Evolutionary conservation across 1,140 invertebrate species (phyloP).

Genomic region (Zaprionus tsacasi): DNA sequence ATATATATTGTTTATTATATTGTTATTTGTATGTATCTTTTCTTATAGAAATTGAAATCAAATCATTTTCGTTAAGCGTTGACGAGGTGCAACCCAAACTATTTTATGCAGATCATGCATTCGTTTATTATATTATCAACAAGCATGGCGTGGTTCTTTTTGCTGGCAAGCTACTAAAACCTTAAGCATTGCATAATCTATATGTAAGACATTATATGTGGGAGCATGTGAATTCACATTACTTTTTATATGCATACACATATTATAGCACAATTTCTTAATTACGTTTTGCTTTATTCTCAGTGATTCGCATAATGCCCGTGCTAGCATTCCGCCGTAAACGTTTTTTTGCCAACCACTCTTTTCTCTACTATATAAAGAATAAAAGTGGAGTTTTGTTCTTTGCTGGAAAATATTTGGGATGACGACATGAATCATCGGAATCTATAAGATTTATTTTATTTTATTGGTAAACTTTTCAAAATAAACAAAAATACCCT

Average conservation of each 20-base stretch:
- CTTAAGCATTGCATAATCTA: slow-evolving; percentile 11
- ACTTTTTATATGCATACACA: slow-evolving; percentile 1
- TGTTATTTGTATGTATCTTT: slow-evolving; percentile 37
- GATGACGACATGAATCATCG: background rate
- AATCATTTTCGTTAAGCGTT: too few relatives aligned
- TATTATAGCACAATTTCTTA: slow-evolving; percentile 13
- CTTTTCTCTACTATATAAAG: slow-evolving; percentile 59
- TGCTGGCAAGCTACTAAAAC: slow-evolving; percentile 40
- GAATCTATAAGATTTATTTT: background rate
- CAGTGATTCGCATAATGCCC: slow-evolving; percentile 67
- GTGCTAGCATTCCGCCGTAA: slow-evolving; percentile 49
- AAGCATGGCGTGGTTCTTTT: slow-evolving; percentile 35
- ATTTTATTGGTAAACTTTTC: background rate
- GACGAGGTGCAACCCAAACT: too few relatives aligned
- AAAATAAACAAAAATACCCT: slow-evolving; percentile 3
- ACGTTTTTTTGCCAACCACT: slow-evolving; percentile 57
- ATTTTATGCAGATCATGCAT: slow-evolving; percentile 60
- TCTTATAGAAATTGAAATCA: background rate
- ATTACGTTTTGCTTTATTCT: slow-evolving; percentile 7
- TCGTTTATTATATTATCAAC: slow-evolving; percentile 48
- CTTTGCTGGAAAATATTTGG: slow-evolving; percentile 54
- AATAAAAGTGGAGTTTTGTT: slow-evolving; percentile 40
- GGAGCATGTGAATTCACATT: slow-evolving; percentile 38
- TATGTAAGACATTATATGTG: slow-evolving; percentile 20
- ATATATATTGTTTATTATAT: background rate